These are phyloP conservation scores for Odontomachus brunneus DNA, from an alignment of 1,140 invertebrate genomes.

Conservation along the genomic window DNA sequence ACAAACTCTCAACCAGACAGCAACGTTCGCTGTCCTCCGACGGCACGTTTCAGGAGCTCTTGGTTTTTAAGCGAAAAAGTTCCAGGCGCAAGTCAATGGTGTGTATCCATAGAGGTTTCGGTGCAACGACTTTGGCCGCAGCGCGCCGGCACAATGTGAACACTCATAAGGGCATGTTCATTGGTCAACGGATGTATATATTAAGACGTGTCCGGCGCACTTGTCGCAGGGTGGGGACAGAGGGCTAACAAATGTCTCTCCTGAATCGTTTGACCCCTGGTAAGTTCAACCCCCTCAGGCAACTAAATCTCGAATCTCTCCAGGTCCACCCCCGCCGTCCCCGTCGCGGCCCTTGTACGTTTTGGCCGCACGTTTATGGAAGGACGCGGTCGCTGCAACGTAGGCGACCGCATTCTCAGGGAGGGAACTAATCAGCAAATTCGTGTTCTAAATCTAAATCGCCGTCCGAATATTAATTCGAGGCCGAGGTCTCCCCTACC, in stretches of 20 bases:
- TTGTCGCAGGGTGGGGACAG: slow-evolving; percentile 68
- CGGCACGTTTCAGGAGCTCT: background rate
- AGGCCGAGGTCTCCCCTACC: background rate
- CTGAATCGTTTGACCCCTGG: slow-evolving; percentile 72
- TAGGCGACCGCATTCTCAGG: slow-evolving; percentile 63
- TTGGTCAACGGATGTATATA: slow-evolving; percentile 72
- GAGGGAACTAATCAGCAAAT: slow-evolving; percentile 77
- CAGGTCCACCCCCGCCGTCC: slow-evolving; percentile 10
- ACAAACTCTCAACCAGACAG: background rate
- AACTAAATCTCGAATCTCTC: slow-evolving; percentile 68
- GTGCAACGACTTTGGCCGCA: slow-evolving; percentile 38
- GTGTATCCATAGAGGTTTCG: slow-evolving; percentile 7
- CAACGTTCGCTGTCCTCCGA: background rate
- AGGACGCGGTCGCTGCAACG: slow-evolving; percentile 58
- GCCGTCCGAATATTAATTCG: slow-evolving; percentile 77
- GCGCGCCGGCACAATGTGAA: slow-evolving; percentile 39
- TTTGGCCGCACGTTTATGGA: slow-evolving; percentile 63
- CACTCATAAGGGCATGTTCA: slow-evolving; percentile 62
- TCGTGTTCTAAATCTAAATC: slow-evolving; percentile 79
- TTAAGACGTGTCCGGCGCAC: slow-evolving; percentile 76
- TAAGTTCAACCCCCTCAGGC: slow-evolving; percentile 58
- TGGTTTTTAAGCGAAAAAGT: slow-evolving; percentile 24
- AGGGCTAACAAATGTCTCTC: slow-evolving; percentile 73
- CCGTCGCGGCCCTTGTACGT: background rate
- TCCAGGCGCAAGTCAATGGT: background rate